phyloP scores from a whole-genome alignment of 2,888 invertebrate species.

The Oscheius sp. region DNA sequence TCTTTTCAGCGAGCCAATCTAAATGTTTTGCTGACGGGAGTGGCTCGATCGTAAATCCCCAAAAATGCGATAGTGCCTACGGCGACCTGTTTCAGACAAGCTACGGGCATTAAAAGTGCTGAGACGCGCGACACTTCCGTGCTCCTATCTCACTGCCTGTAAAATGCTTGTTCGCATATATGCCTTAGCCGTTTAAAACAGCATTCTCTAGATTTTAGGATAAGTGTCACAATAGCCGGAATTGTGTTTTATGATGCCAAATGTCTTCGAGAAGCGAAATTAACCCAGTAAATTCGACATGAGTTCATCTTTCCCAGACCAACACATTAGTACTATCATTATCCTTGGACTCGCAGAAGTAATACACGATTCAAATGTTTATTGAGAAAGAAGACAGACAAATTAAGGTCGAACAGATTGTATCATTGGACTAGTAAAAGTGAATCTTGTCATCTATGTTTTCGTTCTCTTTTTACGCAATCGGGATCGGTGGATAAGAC shows the following conservation, averaged over 20 bases:
- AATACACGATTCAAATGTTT: neutral
- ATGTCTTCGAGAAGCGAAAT: too few relatives aligned
- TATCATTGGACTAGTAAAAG: neutral
- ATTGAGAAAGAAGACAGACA: neutral
- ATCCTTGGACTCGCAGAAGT: too few relatives aligned
- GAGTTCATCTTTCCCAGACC: too few relatives aligned
- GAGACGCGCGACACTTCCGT: slow-evolving; percentile 28
- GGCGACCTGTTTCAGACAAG: slow-evolving; percentile 27
- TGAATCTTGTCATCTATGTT: neutral
- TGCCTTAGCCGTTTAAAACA: neutral
- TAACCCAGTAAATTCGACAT: too few relatives aligned
- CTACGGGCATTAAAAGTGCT: slow-evolving; percentile 28
- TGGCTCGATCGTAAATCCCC: slow-evolving; percentile 15
- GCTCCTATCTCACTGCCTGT: slow-evolving; percentile 13
- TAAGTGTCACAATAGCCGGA: neutral
- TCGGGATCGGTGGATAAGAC: neutral
- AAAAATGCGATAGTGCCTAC: slow-evolving; percentile 16
- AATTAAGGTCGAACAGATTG: neutral
- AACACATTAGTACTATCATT: too few relatives aligned
- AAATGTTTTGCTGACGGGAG: slow-evolving; percentile 24
- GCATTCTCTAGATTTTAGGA: slow-evolving; percentile 12
- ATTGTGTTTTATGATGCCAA: too few relatives aligned
- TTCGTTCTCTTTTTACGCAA: slow-evolving; percentile 3
- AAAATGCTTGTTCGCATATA: slow-evolving; percentile 32
- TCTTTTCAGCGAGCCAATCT: neutral